Base-by-base conservation (phyloP, 2,888 invertebrate species). In the Pteria penguin region DNA sequence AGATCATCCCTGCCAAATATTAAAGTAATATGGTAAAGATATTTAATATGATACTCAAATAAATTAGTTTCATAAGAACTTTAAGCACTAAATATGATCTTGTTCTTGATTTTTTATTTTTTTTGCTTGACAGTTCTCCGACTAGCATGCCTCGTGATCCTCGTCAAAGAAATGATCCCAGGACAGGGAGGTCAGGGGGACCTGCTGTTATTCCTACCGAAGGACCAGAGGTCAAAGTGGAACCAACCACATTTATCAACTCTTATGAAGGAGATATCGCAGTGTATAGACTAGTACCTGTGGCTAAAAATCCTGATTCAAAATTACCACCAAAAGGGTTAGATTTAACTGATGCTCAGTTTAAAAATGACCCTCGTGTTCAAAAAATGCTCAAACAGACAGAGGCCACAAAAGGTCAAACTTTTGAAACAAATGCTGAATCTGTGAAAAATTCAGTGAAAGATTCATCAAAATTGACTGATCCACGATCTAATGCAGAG, bases 331-430 rank as follows among this genome's bases (percentile, higher is more conserved):
- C 88, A 8, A 55, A 73, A 27, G 78, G 81, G 68, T 65, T 89
- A 0, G 80, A 88, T 72, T 67, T 85, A 2, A 75, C 79, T 26
- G 86, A 89, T 72, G 63, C 81, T 2, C 70, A 77, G 45, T 88
- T 79, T 66, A 86, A 85, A 72, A 76, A 78, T 67, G 89, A 89
- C 74, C 89, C 89, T 0, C 82, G 89, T 60, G 82, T 89, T 69
- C 84, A 86, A 78, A 87, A 85, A 78, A 76, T 83, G 63, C 60
- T 84, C 18, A 79, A 79, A 58, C 52, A 81, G 54, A 79, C 80
- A 54, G 82, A 83, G 78, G 63, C 69, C 29, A 72, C 52, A 18
- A 66, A 58, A 67, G 60, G 71, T 57, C 68, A 79, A 73, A 60
- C 62, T 79, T 33, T 74, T 68, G 52, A 52, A 2, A 70, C 72